Evolutionary conservation across 2,888 invertebrate genomes (phyloP).

Genomic region (Caenorhabditis sp.): DNA sequence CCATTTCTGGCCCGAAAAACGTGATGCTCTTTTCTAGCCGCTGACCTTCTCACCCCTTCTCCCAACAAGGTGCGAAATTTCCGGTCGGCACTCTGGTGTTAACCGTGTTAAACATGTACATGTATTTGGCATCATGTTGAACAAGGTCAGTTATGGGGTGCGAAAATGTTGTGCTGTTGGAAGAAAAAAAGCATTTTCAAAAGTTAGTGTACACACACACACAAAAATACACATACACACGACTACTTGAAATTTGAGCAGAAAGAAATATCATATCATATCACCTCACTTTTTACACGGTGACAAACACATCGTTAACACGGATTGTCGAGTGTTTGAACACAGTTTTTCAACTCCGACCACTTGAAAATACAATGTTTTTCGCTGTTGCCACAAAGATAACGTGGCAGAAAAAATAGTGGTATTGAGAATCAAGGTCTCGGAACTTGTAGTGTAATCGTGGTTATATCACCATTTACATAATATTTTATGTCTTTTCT

Average conservation of each 20-base stretch:
- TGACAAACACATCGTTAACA: constrained; percentile 49
- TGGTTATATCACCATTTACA: no score
- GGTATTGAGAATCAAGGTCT: neutral
- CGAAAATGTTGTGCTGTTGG: neutral
- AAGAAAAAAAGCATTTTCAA: neutral
- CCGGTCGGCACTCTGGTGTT: neutral
- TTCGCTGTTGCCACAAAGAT: no score
- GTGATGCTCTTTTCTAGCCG: no score
- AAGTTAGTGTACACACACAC: neutral
- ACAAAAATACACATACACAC: neutral
- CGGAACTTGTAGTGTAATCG: no score
- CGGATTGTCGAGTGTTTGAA: constrained; percentile 38
- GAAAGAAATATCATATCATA: neutral
- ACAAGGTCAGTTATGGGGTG: no score
- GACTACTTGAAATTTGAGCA: neutral
- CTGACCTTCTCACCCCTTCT: no score
- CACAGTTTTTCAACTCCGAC: constrained; percentile 1
- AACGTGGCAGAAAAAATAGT: no score
- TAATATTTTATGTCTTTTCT: no score
- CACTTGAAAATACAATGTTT: neutral
- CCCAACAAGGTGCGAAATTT: neutral
- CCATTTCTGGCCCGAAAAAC: no score
- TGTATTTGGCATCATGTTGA: no score
- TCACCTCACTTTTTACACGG: neutral
- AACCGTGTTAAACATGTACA: no score